phyloP scores from a whole-genome alignment of 2,113 vertebrate species.

The Monopterus albus region DNA sequence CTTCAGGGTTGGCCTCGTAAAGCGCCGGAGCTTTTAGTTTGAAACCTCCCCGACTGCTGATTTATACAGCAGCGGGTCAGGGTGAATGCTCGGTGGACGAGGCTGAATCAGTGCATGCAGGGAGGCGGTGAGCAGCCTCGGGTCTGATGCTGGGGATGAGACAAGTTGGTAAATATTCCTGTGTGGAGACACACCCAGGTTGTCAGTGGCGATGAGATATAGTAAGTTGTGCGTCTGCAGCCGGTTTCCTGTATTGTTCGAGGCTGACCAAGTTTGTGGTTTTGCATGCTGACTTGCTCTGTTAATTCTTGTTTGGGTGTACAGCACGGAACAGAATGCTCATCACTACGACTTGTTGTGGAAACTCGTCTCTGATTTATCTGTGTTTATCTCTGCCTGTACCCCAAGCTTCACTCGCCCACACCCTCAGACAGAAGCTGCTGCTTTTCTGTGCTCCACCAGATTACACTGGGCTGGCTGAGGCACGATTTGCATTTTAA shows the following conservation, averaged over 20 bases:
- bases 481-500: constrained; percentile 32
- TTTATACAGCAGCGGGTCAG: neutral
- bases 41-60: neutral
- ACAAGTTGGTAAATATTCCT: constrained; percentile 56
- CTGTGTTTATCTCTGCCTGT: constrained; percentile 6
- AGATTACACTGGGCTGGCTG: constrained; percentile 17
- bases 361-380: constrained; percentile 15
- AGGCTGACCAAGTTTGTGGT: constrained; percentile 27
- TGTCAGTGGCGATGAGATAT: constrained; percentile 69
- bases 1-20: neutral
- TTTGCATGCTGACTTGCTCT: constrained; percentile 1
- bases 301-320: neutral
- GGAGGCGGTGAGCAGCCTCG: neutral
- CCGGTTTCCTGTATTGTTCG: constrained; percentile 49
- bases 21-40: neutral
- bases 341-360: neutral
- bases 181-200: constrained; percentile 82
- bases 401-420: constrained; percentile 17
- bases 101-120: neutral
- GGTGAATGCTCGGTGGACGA: neutral
- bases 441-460: constrained; percentile 5
- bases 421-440: constrained; percentile 46
- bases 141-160: constrained; percentile 44
- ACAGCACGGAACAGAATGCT: neutral
- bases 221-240: constrained; percentile 77